phyloP scores from a whole-genome alignment of 2,888 invertebrate genomes.

The Polydrusus cervinus region DNA sequence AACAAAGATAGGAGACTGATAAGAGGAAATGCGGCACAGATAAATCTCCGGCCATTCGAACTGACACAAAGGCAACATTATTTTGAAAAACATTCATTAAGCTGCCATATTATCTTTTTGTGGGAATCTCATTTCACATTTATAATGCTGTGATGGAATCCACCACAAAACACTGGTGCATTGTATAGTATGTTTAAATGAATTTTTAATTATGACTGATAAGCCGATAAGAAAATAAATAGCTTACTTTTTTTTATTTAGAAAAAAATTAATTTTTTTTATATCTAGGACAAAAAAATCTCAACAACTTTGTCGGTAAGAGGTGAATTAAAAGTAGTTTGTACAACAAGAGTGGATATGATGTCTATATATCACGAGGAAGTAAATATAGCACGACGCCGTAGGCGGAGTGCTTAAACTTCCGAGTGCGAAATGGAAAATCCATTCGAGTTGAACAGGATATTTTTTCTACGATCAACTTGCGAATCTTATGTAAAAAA shows the following conservation, averaged over 20 bases:
- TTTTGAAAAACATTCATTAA: constrained; percentile 55
- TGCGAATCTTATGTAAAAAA: too few species aligned
- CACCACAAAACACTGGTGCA: constrained; percentile 41
- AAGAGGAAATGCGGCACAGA: constrained; percentile 50
- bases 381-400: too few species aligned
- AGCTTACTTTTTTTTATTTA: background rate
- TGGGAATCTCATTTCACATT: constrained; percentile 54
- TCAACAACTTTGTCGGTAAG: too few species aligned
- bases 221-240: constrained; percentile 10
- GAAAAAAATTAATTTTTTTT: background rate
- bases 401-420: too few species aligned
- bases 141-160: constrained; percentile 51
- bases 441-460: too few species aligned
- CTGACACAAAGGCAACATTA: constrained; percentile 54
- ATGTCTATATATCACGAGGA: too few species aligned
- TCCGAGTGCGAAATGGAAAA: too few species aligned
- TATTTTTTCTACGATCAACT: too few species aligned
- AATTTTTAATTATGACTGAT: constrained; percentile 39
- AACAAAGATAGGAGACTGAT: constrained; percentile 48
- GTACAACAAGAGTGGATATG: too few species aligned
- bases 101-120: constrained; percentile 52
- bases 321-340: too few species aligned
- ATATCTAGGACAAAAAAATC: too few species aligned
- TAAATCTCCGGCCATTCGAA: constrained; percentile 52
- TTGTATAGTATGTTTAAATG: constrained; percentile 34